phyloP scores from a whole-genome alignment of 2,113 vertebrate genomes.

The Eulacestoma nigropectus region DNA sequence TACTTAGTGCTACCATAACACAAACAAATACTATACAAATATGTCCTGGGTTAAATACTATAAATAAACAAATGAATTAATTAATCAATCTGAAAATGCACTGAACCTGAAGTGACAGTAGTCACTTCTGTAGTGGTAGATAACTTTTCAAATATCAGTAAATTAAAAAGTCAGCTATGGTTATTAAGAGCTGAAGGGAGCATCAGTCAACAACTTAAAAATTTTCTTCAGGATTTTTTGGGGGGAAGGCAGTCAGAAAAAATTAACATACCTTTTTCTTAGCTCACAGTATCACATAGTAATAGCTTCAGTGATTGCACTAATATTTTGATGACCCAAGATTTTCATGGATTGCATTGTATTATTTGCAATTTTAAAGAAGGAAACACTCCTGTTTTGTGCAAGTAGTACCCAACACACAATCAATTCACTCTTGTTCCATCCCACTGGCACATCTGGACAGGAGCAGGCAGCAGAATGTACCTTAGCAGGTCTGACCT shows the following conservation, averaged over 20 bases:
- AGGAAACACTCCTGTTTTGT: not conserved
- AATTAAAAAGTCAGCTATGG: not conserved
- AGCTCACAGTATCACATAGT: not conserved
- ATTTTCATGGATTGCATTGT: not conserved
- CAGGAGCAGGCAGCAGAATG: not conserved
- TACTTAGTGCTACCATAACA: not conserved
- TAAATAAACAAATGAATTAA: not conserved
- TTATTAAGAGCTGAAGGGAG: not conserved
- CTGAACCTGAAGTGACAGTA: not conserved
- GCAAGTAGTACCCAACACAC: not conserved
- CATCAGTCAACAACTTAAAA: not conserved
- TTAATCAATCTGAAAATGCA: not conserved
- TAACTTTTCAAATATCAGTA: not conserved
- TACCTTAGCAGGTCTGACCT: not conserved
- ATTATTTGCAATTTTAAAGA: not conserved
- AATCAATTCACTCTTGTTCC: not conserved
- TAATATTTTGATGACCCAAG: not conserved
- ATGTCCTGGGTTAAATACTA: not conserved
- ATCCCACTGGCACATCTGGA: not conserved
- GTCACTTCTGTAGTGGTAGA: not conserved
- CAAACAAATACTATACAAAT: not conserved
- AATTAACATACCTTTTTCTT: not conserved
- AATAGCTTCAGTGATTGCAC: not conserved
- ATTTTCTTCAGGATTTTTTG: not conserved
- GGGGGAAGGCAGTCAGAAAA: not conserved